Conservation (phyloP, 2,888 invertebrate species). For the Caenorhabditis sinica region DNA sequence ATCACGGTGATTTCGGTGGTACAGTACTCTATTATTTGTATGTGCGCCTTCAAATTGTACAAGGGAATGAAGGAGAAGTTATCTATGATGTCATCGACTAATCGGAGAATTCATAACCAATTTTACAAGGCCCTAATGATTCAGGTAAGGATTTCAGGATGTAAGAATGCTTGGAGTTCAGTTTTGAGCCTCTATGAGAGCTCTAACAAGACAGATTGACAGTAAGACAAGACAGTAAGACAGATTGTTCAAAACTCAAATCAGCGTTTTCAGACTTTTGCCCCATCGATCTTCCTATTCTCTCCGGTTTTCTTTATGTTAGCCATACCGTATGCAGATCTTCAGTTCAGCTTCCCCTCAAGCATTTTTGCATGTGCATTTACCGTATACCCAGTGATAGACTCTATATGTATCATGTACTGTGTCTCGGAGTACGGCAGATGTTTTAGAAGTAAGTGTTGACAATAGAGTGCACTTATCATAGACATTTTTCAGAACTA, state of each 20-base stretch:
- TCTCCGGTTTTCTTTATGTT: conserved; percentile 20
- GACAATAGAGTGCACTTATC: no score
- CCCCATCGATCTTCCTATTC: conserved; percentile 31
- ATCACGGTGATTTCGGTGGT: neutral
- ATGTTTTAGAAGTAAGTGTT: conserved; percentile 16
- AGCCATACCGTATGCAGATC: conserved; percentile 19
- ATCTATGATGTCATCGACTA: neutral
- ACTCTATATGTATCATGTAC: conserved; percentile 27
- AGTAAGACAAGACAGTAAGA: neutral
- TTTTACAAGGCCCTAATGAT: conserved; percentile 17
- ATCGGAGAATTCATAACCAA: conserved; percentile 20
- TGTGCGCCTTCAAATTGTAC: conserved; percentile 10
- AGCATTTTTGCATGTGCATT: conserved; percentile 23
- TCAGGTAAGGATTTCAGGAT: neutral
- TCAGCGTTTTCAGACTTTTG: conserved; percentile 28
- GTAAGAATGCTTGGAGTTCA: neutral
- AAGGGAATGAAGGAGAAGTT: conserved; percentile 1
- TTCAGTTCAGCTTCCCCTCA: conserved; percentile 40
- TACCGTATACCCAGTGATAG: conserved; percentile 47
- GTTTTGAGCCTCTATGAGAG: no score
- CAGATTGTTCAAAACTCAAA: neutral
- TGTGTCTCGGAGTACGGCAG: conserved; percentile 35
- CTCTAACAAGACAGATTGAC: no score
- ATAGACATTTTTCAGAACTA: no score
- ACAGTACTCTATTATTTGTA: conserved; percentile 14